Evolutionary conservation across 2,797 vertebrate species (phyloP).

Genomic region (Acridotheres tristis): DNA sequence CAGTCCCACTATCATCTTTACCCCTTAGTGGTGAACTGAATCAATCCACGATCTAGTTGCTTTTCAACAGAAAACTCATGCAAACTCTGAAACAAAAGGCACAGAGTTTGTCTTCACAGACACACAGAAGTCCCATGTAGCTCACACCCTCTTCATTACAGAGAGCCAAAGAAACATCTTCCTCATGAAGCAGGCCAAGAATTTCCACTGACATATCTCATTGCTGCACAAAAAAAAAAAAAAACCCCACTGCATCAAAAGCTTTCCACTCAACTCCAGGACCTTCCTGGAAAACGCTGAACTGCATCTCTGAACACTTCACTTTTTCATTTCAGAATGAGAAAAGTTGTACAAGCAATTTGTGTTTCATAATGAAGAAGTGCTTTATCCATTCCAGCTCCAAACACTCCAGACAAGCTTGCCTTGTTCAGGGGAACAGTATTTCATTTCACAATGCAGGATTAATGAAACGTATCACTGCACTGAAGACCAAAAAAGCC

Average conservation of each 20-base stretch:
- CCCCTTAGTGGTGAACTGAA: background rate
- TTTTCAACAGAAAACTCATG: background rate
- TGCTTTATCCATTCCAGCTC: background rate
- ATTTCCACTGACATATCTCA: background rate
- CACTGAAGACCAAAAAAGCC: background rate
- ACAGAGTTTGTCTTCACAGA: background rate
- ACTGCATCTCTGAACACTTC: background rate
- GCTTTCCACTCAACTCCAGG: background rate
- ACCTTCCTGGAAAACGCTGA: background rate
- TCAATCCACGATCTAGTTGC: background rate
- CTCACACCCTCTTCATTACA: background rate
- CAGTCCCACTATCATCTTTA: background rate
- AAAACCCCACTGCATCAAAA: background rate
- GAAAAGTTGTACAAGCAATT: background rate
- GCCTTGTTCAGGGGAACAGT: background rate
- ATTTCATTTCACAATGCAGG: background rate
- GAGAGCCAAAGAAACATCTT: background rate
- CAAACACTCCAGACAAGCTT: background rate
- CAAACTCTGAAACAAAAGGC: background rate
- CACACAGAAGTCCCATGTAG: fast-evolving
- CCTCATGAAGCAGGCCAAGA: background rate
- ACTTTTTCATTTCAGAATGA: background rate
- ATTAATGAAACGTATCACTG: background rate
- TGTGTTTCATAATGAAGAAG: constrained; percentile 1
- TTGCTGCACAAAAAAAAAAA: background rate